These are phyloP conservation scores for Anoplius nigerrimus DNA, from an alignment of 2,888 invertebrate genomes.

Conservation along the genomic window DNA sequence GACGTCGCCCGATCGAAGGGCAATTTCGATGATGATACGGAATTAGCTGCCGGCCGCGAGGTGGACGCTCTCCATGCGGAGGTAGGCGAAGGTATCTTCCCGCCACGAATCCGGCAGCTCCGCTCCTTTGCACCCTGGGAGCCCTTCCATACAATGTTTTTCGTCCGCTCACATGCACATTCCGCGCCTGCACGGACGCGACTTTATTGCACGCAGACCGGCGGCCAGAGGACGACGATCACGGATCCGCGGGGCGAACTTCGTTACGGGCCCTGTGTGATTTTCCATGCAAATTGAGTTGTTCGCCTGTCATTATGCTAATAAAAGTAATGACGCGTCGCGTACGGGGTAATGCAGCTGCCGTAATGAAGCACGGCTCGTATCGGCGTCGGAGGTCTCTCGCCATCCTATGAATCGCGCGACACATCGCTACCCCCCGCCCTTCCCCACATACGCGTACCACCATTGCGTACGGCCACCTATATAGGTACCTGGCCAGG, in stretches of 20 bases:
- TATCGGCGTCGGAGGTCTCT: constrained; percentile 44
- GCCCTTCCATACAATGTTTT: constrained; percentile 46
- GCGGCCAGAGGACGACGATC: constrained; percentile 37
- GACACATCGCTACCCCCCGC: constrained; percentile 37
- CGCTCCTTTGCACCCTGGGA: constrained; percentile 38
- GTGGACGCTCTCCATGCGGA: constrained; percentile 26
- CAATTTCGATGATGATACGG: constrained; percentile 66
- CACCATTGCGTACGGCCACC: constrained; percentile 1
- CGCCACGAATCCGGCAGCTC: neutral
- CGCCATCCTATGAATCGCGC: constrained; percentile 43
- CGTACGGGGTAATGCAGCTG: constrained; percentile 59
- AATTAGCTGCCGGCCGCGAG: constrained; percentile 56
- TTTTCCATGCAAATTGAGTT: constrained; percentile 71
- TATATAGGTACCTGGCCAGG: too few species aligned
- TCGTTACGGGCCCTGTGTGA: constrained; percentile 59
- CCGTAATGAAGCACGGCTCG: constrained; percentile 49
- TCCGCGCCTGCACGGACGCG: neutral
- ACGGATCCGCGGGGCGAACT: constrained; percentile 55
- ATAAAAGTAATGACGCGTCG: constrained; percentile 67
- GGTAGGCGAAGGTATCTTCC: neutral
- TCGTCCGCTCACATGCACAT: constrained; percentile 18
- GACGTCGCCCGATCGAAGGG: constrained; percentile 56
- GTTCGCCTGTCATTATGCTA: constrained; percentile 70
- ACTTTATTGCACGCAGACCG: neutral
- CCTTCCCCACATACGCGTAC: too few species aligned